Evolutionary conservation across 2,113 vertebrate species (phyloP), one percentile per base, ranked within the genome.

Genomic region (Nanorana parkeri): DNA sequence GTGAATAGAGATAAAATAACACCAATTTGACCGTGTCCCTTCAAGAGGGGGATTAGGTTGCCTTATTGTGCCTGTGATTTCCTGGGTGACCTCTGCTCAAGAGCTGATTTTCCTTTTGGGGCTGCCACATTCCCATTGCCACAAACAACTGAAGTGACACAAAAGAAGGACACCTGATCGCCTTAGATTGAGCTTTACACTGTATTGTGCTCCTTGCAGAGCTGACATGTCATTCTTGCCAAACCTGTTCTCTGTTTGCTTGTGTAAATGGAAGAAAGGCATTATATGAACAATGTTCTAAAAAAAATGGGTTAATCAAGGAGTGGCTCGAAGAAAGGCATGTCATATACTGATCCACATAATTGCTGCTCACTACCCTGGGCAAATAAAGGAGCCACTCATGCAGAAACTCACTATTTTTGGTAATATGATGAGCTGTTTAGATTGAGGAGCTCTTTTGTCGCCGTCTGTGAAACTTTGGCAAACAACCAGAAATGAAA

Each of bases 211-310:
- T 83, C 36, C 84, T 84, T 89, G 83, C 68, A 85, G 67, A 60
- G 84, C 68, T 77, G 88, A 90, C 76, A 86, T 84, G 84, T 86
- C 87, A 79, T 86, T 88, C 89, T 86, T 86, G 87, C 87, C 76
- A 78, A 88, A 89, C 88, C 85, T 87, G 88, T 90, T 90, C 87
- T 87, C 85, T 84, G 78, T 86, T 86, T 85, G 78, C 88, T 80
- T 75, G 51, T 82, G 58, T 16, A 68, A 85, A 68, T 75, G 71
- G 52, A 75, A 74, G 80, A 75, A 66, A 82, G 77, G 85, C 84
- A 86, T 87, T 84, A 88, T 80, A 86, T 74, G 81, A 80, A 86
- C 79, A 56, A 84, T 78, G 84, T 84, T 84, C 87, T 63, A 86
- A 85, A 86, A 85, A 86, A 89, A 88, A 89, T 79, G 87, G 85